Evolutionary conservation across 2,113 vertebrate species (phyloP).

Genomic region (Alligator mississippiensis): DNA sequence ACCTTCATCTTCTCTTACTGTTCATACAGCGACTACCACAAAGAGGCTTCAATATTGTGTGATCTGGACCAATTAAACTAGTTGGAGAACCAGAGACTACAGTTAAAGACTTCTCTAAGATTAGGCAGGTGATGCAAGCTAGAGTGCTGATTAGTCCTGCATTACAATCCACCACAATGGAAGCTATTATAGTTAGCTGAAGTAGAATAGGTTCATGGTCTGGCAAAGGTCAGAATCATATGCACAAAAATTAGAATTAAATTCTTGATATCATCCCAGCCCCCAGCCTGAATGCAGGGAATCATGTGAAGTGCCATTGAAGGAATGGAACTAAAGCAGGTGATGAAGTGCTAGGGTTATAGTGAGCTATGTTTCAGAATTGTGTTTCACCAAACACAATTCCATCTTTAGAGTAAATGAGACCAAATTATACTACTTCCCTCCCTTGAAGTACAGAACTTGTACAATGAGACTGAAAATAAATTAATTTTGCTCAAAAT

Average conservation of each 20-base stretch:
- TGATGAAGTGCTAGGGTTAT: not conserved
- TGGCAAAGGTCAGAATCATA: conserved; percentile 10
- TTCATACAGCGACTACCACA: not conserved
- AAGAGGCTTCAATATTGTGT: not conserved
- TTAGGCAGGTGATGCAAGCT: not conserved
- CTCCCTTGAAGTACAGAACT: not conserved
- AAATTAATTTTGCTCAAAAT: not conserved
- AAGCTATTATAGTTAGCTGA: fast-evolving
- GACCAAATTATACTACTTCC: not conserved
- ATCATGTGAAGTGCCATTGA: not conserved
- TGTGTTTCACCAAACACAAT: not conserved
- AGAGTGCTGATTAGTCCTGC: not conserved
- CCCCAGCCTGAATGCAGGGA: not conserved
- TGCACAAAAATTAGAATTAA: not conserved
- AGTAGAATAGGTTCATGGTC: not conserved
- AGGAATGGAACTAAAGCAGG: not conserved
- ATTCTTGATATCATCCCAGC: not conserved
- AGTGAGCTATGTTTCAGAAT: fast-evolving
- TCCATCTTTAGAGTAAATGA: not conserved
- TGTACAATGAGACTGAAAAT: not conserved
- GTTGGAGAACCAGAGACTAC: not conserved
- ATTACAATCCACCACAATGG: not conserved
- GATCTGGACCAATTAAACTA: not conserved
- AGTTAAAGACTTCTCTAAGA: not conserved
- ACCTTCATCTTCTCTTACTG: not conserved